Base-by-base conservation (phyloP, 2,113 vertebrate genomes). In the Notechis scutatus region DNA sequence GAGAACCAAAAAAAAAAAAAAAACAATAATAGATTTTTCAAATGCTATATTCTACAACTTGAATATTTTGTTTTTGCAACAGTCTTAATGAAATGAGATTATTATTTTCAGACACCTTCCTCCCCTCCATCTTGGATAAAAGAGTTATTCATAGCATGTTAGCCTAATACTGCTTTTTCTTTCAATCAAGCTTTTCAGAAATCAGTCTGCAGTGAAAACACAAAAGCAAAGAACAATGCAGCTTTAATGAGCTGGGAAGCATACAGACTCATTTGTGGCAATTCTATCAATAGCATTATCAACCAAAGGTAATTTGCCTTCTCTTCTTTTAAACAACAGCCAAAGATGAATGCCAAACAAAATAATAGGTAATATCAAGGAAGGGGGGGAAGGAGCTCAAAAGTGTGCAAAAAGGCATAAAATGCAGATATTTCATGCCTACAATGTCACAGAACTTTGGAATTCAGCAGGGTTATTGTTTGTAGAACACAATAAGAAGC, bases 211-310 rank as follows among this genome's bases (percentile, higher is more conserved):
- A 91, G 90, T 90, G 64, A 45, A 87, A 93, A 57, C 0, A 0
- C n/a, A 39, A 91, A 89, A 89, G 47, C 88, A 90, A 92, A 92
- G 91, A 90, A 94, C 39, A 34, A 69, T 69, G 26, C 52, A 23
- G 11, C 26, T 89, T 18, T 87, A 88, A 90, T 57, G 91, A 94
- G 88, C 93, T 18, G 54, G 59, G 93, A 95, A 92, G 90, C 91
- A 92, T 89, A 57, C 8, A 56, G 94, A 55, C 59, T 12, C 90
- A 39, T 0, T 69, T 50, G 91, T 94, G 91, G 64, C 88, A 1
- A 3, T 87, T 91, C 88, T 87, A 94, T 95, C 93, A 90, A 57
- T 10, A 94, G 45, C 0, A 0, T 29, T 93, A 95, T 93, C 92
- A 95, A 95, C 20, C 90, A 88, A 89, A 93, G 81, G 0, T 1